Conservation (phyloP, 1,140 invertebrate species). For the Anagrus nilaparvatae region DNA sequence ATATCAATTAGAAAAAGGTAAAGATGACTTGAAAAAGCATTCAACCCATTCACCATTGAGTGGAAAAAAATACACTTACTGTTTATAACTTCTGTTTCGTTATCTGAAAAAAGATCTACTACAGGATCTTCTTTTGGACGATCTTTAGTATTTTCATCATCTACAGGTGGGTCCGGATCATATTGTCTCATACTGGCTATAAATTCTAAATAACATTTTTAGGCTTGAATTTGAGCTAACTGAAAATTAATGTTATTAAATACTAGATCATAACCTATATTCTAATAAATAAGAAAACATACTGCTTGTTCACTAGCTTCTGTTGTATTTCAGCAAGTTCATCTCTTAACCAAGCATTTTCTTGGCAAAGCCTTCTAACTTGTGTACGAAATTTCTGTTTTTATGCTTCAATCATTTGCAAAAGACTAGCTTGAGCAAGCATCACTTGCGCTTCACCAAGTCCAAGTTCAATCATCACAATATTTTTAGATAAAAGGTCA, state of each 20-base stretch:
- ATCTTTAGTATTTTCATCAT: constrained; percentile 47
- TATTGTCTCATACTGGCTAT: constrained; percentile 94
- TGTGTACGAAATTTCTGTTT: constrained; percentile 97
- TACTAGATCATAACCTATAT: too few species aligned
- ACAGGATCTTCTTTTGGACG: constrained; percentile 63
- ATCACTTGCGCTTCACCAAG: constrained; percentile 95
- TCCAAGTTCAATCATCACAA: constrained; percentile 93
- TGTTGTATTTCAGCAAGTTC: constrained; percentile 96
- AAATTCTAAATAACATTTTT: constrained; percentile 96
- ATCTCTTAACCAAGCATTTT: constrained; percentile 98
- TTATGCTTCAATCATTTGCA: constrained; percentile 98
- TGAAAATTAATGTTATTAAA: constrained; percentile 13
- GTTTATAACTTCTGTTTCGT: constrained; percentile 76
- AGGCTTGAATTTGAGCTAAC: constrained; percentile 91
- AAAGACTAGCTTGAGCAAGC: constrained; percentile 89
- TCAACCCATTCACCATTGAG: too few species aligned
- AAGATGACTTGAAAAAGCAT: too few species aligned
- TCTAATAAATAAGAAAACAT: constrained; percentile 12
- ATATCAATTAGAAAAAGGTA: too few species aligned
- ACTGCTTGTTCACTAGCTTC: constrained; percentile 80
- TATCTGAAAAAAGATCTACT: constrained; percentile 79
- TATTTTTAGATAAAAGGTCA: constrained; percentile 79
- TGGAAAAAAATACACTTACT: constrained; percentile 57
- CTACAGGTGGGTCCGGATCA: constrained; percentile 73
- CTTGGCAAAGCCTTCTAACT: constrained; percentile 82